phyloP scores from a whole-genome alignment of 1,140 invertebrate species.

The Drosophila athabasca region DNA sequence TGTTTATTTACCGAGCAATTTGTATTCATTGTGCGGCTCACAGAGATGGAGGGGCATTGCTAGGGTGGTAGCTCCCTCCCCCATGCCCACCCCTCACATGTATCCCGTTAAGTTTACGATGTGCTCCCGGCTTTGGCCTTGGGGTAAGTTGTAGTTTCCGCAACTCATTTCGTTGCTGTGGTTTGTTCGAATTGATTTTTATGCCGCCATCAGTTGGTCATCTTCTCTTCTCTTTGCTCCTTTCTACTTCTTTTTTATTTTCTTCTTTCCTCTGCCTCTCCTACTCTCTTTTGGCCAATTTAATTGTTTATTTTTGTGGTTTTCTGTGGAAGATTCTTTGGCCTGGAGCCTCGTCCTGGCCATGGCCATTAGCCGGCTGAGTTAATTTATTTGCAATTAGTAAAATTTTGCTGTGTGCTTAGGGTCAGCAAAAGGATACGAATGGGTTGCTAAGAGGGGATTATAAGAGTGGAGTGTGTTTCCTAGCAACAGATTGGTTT shows the following conservation, averaged over 20 bases:
- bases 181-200: conserved; percentile 73
- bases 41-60: conserved; percentile 2
- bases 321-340: conserved; percentile 28
- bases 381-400: conserved; percentile 82
- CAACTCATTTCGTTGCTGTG: conserved; percentile 79
- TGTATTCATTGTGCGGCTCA: conserved; percentile 77
- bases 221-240: neutral
- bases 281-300: conserved; percentile 46
- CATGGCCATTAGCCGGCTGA: conserved; percentile 40
- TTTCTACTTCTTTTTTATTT: conserved; percentile 4
- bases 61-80: neutral
- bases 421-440: neutral
- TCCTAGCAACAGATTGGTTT: no score
- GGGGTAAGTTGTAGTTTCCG: conserved; percentile 79
- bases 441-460: neutral
- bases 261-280: neutral
- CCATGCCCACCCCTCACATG: neutral
- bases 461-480: no score
- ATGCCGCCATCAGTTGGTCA: conserved; percentile 55
- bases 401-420: conserved; percentile 19
- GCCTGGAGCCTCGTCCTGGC: conserved; percentile 1
- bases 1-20: conserved; percentile 82
- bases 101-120: conserved; percentile 55
- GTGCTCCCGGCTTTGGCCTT: conserved; percentile 41
- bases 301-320: conserved; percentile 73